Evolutionary conservation across 2,113 vertebrate genomes (phyloP).

Genomic region (Leptodactylus fuscus): DNA sequence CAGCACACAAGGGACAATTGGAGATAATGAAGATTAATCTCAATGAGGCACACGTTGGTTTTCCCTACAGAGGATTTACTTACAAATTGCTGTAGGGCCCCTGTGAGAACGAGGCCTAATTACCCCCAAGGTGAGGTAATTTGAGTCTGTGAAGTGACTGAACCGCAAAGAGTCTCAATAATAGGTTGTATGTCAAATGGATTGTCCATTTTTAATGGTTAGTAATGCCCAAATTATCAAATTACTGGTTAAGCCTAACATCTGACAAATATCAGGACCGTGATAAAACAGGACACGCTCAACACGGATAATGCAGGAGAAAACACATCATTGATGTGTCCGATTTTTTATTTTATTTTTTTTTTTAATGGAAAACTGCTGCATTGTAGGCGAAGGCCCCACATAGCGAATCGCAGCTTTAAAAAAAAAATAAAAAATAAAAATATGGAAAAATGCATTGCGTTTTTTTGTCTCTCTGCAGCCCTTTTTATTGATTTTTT

Average conservation of each 20-base stretch:
- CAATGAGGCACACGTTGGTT: neutral
- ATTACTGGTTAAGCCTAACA: slow-evolving; percentile 9
- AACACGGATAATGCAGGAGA: neutral
- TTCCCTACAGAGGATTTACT: neutral
- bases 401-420: too few species aligned
- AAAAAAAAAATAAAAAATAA: too few species aligned
- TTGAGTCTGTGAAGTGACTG: slow-evolving; percentile 33
- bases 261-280: slow-evolving; percentile 23
- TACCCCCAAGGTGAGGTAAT: slow-evolving; percentile 44
- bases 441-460: too few species aligned
- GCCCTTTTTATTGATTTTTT: too few species aligned
- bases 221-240: slow-evolving; percentile 32
- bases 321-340: neutral
- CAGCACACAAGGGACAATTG: slow-evolving; percentile 59
- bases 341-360: too few species aligned
- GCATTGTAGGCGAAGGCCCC: too few species aligned
- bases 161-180: slow-evolving; percentile 47
- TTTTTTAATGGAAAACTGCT: neutral
- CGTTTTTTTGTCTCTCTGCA: too few species aligned
- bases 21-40: slow-evolving; percentile 26
- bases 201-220: slow-evolving; percentile 19
- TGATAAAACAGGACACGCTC: neutral
- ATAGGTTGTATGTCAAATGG: slow-evolving; percentile 36
- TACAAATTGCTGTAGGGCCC: slow-evolving; percentile 31
- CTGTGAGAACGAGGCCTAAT: slow-evolving; percentile 35